Conservation (phyloP, 2,113 vertebrate species). For the Rutilus rutilus region DNA sequence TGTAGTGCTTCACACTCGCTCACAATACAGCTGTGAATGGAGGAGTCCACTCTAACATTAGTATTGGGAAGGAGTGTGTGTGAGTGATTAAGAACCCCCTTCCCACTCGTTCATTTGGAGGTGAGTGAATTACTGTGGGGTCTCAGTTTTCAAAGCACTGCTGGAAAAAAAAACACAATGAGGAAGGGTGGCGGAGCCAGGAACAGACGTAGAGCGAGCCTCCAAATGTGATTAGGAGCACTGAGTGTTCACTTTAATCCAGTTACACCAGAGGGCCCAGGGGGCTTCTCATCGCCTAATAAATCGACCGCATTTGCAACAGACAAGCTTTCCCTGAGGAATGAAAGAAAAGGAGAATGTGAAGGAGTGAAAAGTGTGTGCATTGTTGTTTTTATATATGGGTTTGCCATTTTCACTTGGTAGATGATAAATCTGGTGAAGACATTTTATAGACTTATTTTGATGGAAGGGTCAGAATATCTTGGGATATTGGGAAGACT, state of each 20-base stretch:
- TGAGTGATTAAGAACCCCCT: neutral
- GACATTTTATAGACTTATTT: neutral
- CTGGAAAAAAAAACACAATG: neutral
- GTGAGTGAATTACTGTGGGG: conserved; percentile 18
- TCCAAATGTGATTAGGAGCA: conserved; percentile 67
- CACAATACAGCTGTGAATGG: neutral
- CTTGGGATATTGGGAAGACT: neutral
- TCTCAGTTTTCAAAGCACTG: conserved; percentile 40
- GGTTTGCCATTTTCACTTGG: neutral
- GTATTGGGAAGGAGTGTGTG: conserved; percentile 24
- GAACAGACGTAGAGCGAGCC: conserved; percentile 59
- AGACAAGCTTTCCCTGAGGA: conserved; percentile 54
- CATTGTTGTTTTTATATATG: neutral
- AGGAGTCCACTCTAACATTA: neutral
- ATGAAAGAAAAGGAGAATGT: conserved; percentile 15
- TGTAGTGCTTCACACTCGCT: neutral
- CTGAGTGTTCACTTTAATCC: conserved; percentile 68
- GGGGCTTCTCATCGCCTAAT: conserved; percentile 60
- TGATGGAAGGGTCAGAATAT: neutral
- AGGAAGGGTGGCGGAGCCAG: conserved; percentile 38
- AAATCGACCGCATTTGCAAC: conserved; percentile 58
- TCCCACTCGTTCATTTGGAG: conserved; percentile 10
- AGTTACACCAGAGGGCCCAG: conserved; percentile 57
- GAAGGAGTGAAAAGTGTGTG: neutral
- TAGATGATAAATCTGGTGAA: neutral